phyloP scores from a whole-genome alignment of 1,140 invertebrate genomes.

The Pseudomyrmex dendroicus region DNA sequence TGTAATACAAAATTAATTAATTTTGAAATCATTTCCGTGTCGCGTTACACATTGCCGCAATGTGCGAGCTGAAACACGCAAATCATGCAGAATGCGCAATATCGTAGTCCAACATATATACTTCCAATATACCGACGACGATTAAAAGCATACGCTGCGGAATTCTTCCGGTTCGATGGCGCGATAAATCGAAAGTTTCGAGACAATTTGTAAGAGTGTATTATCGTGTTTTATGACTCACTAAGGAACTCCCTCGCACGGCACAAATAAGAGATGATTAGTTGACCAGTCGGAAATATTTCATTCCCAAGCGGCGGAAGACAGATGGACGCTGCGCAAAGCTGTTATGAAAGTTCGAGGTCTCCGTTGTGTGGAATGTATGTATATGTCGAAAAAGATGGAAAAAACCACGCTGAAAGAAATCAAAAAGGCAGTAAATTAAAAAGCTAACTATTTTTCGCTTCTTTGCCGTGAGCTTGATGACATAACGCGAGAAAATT shows the following conservation, averaged over 20 bases:
- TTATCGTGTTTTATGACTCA: not conserved
- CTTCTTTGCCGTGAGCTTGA: not conserved
- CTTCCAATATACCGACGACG: not conserved
- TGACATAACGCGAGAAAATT: not conserved
- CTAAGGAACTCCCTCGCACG: not conserved
- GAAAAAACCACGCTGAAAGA: too few species aligned
- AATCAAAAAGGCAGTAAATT: not conserved
- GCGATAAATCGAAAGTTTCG: not conserved
- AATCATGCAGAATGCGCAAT: not conserved
- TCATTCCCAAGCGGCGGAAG: constrained; percentile 20
- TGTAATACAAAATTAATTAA: constrained; percentile 30
- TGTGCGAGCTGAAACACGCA: too few species aligned
- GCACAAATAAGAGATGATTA: constrained; percentile 1
- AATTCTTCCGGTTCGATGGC: too few species aligned
- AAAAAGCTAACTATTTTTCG: too few species aligned
- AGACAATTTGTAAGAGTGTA: constrained; percentile 1
- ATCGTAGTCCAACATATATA: not conserved
- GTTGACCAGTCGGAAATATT: constrained; percentile 34
- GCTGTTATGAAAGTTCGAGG: constrained; percentile 31
- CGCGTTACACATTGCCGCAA: not conserved
- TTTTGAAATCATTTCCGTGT: not conserved
- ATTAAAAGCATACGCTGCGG: not conserved
- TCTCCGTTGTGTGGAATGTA: not conserved
- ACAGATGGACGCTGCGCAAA: constrained; percentile 12
- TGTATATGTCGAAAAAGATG: not conserved